Percentiles rank a stretch among this genome's conserved stretches.
These are phyloP conservation scores for Poeciliopsis presidionis DNA, from an alignment of 2,797 vertebrate species.

Conservation along the genomic window DNA sequence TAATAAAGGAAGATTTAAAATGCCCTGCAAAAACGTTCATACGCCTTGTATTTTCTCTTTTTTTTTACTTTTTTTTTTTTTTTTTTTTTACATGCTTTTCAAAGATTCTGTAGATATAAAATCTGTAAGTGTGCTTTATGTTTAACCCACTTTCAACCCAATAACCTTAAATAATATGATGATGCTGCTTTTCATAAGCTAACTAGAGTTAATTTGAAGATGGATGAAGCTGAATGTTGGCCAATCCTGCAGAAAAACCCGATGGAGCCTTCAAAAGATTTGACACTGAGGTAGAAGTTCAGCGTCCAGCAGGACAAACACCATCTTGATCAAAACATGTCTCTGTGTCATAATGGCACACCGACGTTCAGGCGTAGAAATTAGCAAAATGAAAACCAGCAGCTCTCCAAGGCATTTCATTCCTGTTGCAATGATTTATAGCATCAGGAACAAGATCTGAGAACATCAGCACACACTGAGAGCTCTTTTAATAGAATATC, in stretches of 20 bases:
- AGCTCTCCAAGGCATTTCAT: neutral
- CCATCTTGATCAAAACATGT: neutral
- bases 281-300: neutral
- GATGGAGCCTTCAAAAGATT: neutral
- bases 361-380: neutral
- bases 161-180: too few relatives aligned
- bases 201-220: neutral
- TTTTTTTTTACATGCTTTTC: neutral
- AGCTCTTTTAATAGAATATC: conserved; percentile 1
- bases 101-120: neutral
- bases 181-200: neutral
- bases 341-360: neutral
- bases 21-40: neutral
- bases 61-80: neutral
- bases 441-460: neutral
- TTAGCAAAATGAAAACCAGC: neutral
- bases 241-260: neutral
- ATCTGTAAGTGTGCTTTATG: neutral
- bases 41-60: neutral
- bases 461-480: neutral
- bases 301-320: neutral
- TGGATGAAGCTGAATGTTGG: neutral
- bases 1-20: neutral
- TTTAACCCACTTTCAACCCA: too few relatives aligned
- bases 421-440: neutral